Conservation (phyloP, 1,140 invertebrate genomes). For the Papilio polyxenes region DNA sequence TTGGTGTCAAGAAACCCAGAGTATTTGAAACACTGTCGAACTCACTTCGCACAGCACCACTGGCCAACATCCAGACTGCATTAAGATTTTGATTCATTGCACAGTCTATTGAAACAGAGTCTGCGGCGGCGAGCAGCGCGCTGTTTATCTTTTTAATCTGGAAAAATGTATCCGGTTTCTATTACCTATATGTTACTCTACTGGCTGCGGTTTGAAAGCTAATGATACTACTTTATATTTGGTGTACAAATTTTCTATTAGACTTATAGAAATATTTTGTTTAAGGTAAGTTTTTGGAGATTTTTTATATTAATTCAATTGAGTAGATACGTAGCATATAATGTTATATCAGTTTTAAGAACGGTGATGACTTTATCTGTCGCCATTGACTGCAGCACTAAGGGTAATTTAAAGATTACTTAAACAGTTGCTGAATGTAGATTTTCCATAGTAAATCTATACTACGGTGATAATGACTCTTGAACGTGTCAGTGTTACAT, state of each 20-base stretch:
- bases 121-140: not conserved
- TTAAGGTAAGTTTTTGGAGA: not conserved
- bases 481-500: too few species aligned
- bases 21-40: not conserved
- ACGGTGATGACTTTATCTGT: not conserved
- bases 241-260: not conserved
- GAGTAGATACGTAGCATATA: too few species aligned
- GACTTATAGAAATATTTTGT: not conserved
- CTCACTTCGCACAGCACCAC: not conserved
- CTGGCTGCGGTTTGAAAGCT: not conserved
- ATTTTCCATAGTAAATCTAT: too few species aligned
- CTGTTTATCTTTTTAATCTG: slow-evolving; percentile 19
- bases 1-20: not conserved
- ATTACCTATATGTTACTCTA: not conserved
- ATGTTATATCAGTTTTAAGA: not conserved
- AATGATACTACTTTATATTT: not conserved
- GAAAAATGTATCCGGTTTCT: slow-evolving; percentile 16
- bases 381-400: not conserved
- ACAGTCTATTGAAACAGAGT: not conserved
- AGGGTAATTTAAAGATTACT: too few species aligned
- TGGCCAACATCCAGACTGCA: not conserved
- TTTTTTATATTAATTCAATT: not conserved
- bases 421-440: not conserved
- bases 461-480: too few species aligned
- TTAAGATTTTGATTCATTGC: slow-evolving; percentile 5